phyloP scores from a whole-genome alignment of 2,113 vertebrate species.

The Vulpes ferrilata region DNA sequence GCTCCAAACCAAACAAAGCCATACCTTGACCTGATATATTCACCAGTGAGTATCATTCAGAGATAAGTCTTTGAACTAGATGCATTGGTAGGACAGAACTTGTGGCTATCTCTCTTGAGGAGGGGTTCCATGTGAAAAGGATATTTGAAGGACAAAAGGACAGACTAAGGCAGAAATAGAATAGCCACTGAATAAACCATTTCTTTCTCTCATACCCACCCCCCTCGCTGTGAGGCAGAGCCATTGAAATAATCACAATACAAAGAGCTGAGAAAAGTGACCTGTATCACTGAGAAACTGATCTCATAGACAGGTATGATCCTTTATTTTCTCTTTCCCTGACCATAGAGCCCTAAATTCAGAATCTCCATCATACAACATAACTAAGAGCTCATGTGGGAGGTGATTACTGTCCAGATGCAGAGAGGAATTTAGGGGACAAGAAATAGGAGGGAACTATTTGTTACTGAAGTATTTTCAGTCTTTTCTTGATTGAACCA shows the following conservation, averaged over 20 bases:
- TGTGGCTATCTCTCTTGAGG: background rate
- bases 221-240: background rate
- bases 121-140: background rate
- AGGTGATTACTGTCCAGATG: background rate
- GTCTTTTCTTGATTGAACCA: slow-evolving; percentile 6
- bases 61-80: background rate
- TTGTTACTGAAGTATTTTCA: background rate
- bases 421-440: background rate
- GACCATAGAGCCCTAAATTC: background rate
- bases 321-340: background rate
- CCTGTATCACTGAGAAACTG: background rate
- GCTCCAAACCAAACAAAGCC: background rate
- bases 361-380: background rate
- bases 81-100: background rate
- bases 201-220: background rate
- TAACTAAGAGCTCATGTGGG: background rate
- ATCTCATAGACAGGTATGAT: background rate
- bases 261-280: background rate
- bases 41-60: background rate
- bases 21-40: background rate
- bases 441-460: background rate
- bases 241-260: background rate
- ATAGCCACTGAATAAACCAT: background rate
- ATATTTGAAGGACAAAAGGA: background rate
- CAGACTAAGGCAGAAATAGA: background rate